Conservation (phyloP, 1,140 invertebrate genomes). For the Drosophila navojoa region DNA sequence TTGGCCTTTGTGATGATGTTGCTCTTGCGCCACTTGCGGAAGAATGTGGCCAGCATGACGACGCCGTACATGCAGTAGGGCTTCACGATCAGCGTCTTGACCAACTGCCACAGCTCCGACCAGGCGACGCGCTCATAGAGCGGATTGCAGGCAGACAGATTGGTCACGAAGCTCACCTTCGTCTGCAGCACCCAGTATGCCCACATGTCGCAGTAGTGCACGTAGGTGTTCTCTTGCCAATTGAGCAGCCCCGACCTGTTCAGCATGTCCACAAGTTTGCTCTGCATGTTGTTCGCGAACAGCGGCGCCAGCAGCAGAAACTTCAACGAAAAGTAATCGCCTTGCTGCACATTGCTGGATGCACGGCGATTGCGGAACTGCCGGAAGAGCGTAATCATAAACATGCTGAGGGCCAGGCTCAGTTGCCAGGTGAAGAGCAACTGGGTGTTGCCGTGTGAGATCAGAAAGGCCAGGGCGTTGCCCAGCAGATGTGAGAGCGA, state of each 20-base stretch:
- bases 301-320: slow-evolving; percentile 60
- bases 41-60: slow-evolving; percentile 81
- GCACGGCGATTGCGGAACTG: slow-evolving; percentile 44
- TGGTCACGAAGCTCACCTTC: slow-evolving; percentile 71
- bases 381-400: slow-evolving; percentile 59
- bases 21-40: slow-evolving; percentile 77
- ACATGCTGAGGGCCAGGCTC: slow-evolving; percentile 58
- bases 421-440: slow-evolving; percentile 72
- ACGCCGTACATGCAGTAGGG: slow-evolving; percentile 81
- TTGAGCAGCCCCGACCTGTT: slow-evolving; percentile 55
- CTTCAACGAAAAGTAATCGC: slow-evolving; percentile 69
- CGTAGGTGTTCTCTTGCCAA: slow-evolving; percentile 45
- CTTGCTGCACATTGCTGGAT: slow-evolving; percentile 41
- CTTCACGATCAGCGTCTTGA: slow-evolving; percentile 78
- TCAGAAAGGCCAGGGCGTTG: slow-evolving; percentile 65
- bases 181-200: slow-evolving; percentile 73
- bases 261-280: slow-evolving; percentile 58
- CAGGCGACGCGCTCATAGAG: slow-evolving; percentile 63
- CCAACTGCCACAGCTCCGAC: slow-evolving; percentile 72
- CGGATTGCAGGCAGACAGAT: slow-evolving; percentile 72
- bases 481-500: slow-evolving; percentile 71
- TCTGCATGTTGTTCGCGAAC: slow-evolving; percentile 67
- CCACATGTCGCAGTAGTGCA: slow-evolving; percentile 65
- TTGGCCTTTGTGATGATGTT: slow-evolving; percentile 47
- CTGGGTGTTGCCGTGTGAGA: slow-evolving; percentile 74